Evolutionary conservation across 2,113 vertebrate genomes (phyloP), one percentile per base, ranked within the genome.

Genomic region (Aleadryas rufinucha): DNA sequence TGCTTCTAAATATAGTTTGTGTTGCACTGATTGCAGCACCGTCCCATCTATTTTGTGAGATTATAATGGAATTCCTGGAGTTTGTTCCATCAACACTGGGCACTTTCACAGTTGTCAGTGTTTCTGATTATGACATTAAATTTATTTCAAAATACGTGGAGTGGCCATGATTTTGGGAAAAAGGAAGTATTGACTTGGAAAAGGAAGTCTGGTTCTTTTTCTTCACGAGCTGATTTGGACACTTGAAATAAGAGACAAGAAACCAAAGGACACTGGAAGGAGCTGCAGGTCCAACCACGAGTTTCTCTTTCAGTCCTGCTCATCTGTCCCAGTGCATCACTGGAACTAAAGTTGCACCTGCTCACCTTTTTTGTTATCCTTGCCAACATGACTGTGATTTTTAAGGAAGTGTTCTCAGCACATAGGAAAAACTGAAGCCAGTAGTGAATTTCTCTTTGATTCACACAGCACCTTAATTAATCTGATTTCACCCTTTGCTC

Each of bases 361-460:
- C 35, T 64, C 21, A 26, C 11, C 5, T 12, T 26, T 57, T n/a
- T 23, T 30, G 9, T 33, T 59, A 39, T 5, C 31, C 33, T 57
- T 33, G 20, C 9, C 18, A 79, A 35, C 19, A 13, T 0, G 1
- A 22, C 2, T 18, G 1, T 9, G 9, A 42, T 24, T 82, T 70
- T 50, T 59, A 39, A 11, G 37, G 11, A 70, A n/a, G 13, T 7
- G 5, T n/a, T 64, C 77, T 37, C 41, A 69, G 21, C 45, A 28
- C 0, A 0, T 0, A 20, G 23, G 22, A 14, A 77, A 70, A 63
- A 37, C 1, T 3, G 14, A n/a, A 37, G 3, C 14, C 2, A 1
- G 20, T 0, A 9, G 3, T 5, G 11, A 16, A 17, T 45, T 66
- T 31, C 16, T 37, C 57, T 44, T 37, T 13, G 7, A 57, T 35